Evolutionary conservation across 92 coral and sea anemone genomes (phyloP).

Genomic region (Porites cylindrica): DNA sequence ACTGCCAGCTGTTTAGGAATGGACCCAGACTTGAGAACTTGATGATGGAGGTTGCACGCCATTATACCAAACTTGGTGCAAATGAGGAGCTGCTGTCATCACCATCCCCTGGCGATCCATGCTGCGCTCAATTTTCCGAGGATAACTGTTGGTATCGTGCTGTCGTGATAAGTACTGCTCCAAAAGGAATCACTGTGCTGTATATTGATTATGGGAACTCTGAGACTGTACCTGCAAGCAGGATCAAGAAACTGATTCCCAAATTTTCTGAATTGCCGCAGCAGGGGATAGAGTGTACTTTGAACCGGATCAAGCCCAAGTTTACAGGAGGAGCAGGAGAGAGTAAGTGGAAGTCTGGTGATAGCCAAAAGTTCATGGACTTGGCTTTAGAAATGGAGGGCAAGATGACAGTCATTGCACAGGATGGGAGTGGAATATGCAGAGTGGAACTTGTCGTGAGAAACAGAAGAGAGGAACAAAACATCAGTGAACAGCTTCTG

Average conservation of each 20-base stretch:
- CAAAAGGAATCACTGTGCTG: conserved; percentile 70
- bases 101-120: conserved; percentile 89
- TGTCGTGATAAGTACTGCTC: conserved; percentile 61
- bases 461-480: conserved; percentile 67
- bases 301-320: conserved; percentile 81
- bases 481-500: conserved; percentile 83
- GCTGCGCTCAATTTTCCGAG: conserved; percentile 95
- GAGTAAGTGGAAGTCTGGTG: conserved; percentile 68
- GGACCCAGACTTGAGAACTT: conserved; percentile 71
- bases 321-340: neutral
- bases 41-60: conserved; percentile 75
- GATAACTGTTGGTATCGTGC: conserved; percentile 97
- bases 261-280: conserved; percentile 86
- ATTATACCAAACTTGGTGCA: conserved; percentile 77
- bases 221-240: conserved; percentile 69
- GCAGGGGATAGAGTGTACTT: conserved; percentile 88
- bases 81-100: conserved; percentile 83
- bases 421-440: conserved; percentile 68
- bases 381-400: conserved; percentile 87
- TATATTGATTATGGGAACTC: conserved; percentile 96
- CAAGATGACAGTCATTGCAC: conserved; percentile 72
- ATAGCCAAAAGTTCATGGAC: conserved; percentile 71
- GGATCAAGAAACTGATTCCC: conserved; percentile 83
- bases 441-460: conserved; percentile 74
- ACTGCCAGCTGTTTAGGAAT: conserved; percentile 85